Evolutionary conservation across 2,888 invertebrate species (phyloP).

Genomic region (Eudasyphora cyanicolor): DNA sequence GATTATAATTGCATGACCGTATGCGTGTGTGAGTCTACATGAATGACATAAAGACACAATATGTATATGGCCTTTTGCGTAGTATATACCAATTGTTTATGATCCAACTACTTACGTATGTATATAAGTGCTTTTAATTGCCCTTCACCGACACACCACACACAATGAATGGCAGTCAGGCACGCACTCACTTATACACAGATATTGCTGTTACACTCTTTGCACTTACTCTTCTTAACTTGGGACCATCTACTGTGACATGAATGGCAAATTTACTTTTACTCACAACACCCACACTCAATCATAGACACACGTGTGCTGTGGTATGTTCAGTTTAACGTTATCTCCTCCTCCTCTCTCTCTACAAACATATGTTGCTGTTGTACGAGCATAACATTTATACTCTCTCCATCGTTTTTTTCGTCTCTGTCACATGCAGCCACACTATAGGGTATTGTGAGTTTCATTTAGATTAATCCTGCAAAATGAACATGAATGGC

Average conservation of each 20-base stretch:
- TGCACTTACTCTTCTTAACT: neutral
- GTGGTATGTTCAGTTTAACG: too few relatives aligned
- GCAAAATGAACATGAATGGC: slow-evolving; percentile 40
- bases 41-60: slow-evolving; percentile 18
- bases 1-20: neutral
- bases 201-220: neutral
- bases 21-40: slow-evolving; percentile 6
- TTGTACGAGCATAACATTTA: slow-evolving; percentile 21
- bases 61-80: slow-evolving; percentile 13
- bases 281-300: neutral
- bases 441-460: slow-evolving; percentile 12
- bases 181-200: neutral
- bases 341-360: too few relatives aligned
- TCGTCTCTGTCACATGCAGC: neutral
- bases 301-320: too few relatives aligned
- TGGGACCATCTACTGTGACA: neutral
- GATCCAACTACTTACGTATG: slow-evolving; percentile 24
- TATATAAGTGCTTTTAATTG: slow-evolving; percentile 49
- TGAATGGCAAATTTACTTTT: neutral
- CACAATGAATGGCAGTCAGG: slow-evolving; percentile 2
- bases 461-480: slow-evolving; percentile 31
- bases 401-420: neutral
- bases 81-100: slow-evolving; percentile 8
- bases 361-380: neutral
- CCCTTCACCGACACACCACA: slow-evolving; percentile 6